Evolutionary conservation across 2,113 vertebrate species (phyloP), one percentile per base, ranked within the genome.

Genomic region (Pangasianodon gigas): DNA sequence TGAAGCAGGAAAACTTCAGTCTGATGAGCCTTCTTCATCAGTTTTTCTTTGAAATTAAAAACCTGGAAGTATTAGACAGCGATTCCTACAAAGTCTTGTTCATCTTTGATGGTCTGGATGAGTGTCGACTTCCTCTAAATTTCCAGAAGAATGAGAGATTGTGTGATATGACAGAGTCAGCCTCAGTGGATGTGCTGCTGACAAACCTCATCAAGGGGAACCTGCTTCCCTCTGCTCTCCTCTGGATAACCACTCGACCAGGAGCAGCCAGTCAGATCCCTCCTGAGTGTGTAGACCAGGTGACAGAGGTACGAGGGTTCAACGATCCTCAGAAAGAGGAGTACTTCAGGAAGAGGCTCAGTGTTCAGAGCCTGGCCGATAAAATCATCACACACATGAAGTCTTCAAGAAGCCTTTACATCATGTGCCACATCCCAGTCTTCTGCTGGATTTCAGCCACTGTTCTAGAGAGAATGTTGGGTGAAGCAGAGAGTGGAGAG

Each of bases 401-500:
- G 11, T 71, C 67, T 71, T 71, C 67, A 13, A 71, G 67, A 18
- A 71, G 32, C 5, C 67, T 71, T n/a, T 71, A 18, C 67, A 71
- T 71, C n/a, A 71, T 71, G 67, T 71, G 67, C 1, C 67, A 71
- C n/a, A 71, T 71, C 14, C 67, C 67, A 71, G 67, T 37, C n/a
- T 71, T 71, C 67, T 71, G 67, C n/a, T 71, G 67, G 67, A 71
- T 71, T 4, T 71, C 67, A 71, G 67, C 67, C n/a, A 37, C n/a
- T 6, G 67, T 71, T 71, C 67, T 69, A 69, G 65, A 69, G 65
- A 69, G 29, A 69, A 69, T 69, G n/a, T 69, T 69, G 65, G 11
- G n/a, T 69, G 65, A 69, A 69, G n/a, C n/a, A 69, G 65, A 32
- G 29, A 32, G 65, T 69, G 65, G 29, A 69, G 65, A 69, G 29